Conservation (phyloP, 2,888 invertebrate species). For the Junonia oenone region DNA sequence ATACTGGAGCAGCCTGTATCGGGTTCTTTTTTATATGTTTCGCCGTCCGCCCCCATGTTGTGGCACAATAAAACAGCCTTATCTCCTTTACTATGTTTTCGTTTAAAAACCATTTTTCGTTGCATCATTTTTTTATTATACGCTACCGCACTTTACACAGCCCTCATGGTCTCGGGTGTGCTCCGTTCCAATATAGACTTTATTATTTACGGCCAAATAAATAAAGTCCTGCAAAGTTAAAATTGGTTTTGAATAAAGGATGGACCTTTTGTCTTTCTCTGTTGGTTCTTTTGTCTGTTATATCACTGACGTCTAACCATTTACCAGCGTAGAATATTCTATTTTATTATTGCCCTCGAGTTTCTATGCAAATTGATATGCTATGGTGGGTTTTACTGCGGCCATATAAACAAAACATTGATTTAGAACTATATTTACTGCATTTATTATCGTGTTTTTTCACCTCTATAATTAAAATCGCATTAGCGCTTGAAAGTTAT, state of each 20-base stretch:
- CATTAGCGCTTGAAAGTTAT: background rate
- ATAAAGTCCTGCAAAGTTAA: conserved; percentile 27
- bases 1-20: conserved; percentile 39
- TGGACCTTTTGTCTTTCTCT: conserved; percentile 37
- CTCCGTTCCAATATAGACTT: conserved; percentile 31
- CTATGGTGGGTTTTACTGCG: conserved; percentile 1
- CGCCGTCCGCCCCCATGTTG: conserved; percentile 35
- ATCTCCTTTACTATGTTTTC: conserved; percentile 62
- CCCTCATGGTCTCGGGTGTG: conserved; percentile 21
- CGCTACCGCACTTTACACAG: conserved; percentile 20
- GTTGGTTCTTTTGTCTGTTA: conserved; percentile 38
- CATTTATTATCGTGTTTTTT: background rate
- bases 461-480: conserved; percentile 6
- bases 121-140: conserved; percentile 23
- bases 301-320: conserved; percentile 33
- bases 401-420: background rate
- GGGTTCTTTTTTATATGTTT: conserved; percentile 39
- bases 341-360: conserved; percentile 18
- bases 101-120: conserved; percentile 43
- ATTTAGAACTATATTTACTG: background rate
- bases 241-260: conserved; percentile 34
- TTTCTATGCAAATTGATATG: conserved; percentile 11
- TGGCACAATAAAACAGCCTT: conserved; percentile 55
- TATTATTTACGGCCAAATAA: conserved; percentile 28
- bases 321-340: conserved; percentile 22